Percentiles rank a stretch among this genome's conserved stretches.
Evolutionary conservation across 2,888 invertebrate species (phyloP).

Genomic region (Limnephilus marmoratus): DNA sequence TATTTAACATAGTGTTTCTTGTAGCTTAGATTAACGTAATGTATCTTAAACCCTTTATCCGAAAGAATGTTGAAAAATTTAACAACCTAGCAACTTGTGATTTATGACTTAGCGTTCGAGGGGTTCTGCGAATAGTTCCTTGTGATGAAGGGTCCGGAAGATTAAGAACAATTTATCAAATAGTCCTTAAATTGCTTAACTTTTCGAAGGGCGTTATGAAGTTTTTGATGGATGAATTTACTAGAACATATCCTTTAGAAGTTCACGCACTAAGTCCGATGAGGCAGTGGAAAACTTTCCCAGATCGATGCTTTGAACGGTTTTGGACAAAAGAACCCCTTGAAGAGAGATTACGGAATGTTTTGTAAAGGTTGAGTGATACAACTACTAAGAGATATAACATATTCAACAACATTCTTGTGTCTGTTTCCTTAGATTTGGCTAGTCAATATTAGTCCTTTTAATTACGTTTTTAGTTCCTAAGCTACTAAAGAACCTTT

Average conservation of each 20-base stretch:
- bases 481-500: background rate
- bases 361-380: background rate
- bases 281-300: background rate
- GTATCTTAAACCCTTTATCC: background rate
- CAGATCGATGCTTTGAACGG: background rate
- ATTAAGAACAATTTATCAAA: constrained; percentile 28
- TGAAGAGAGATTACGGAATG: background rate
- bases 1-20: background rate
- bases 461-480: background rate
- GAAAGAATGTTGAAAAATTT: background rate
- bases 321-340: background rate
- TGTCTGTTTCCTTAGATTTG: background rate
- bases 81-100: background rate
- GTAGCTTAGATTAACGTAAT: background rate
- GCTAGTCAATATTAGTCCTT: too few relatives aligned
- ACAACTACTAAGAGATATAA: background rate
- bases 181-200: constrained; percentile 12
- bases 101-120: background rate
- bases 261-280: background rate
- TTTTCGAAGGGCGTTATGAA: constrained; percentile 7
- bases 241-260: background rate
- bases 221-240: constrained; percentile 24
- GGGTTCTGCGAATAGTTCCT: background rate
- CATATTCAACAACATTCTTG: background rate
- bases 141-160: background rate